Evolutionary conservation across 2,113 vertebrate species (phyloP).

Genomic region (Tetrao urogallus): DNA sequence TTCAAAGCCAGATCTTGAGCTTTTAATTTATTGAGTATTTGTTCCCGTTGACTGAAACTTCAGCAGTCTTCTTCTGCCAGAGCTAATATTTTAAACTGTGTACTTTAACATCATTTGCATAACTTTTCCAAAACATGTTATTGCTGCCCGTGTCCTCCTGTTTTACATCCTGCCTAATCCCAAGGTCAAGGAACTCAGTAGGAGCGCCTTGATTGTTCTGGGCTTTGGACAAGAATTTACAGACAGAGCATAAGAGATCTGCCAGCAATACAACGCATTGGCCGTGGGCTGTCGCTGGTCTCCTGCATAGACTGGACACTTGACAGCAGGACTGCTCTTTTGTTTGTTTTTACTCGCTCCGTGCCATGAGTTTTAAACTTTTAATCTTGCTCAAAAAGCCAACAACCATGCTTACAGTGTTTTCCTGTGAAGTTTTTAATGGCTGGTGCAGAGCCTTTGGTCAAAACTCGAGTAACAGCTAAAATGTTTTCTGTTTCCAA

Average conservation of each 20-base stretch:
- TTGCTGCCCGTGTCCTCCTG: accelerated
- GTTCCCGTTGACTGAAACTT: not conserved
- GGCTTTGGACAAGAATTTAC: slow-evolving; percentile 5
- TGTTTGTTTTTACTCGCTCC: slow-evolving; percentile 27
- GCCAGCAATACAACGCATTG: not conserved
- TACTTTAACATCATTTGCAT: slow-evolving; percentile 49
- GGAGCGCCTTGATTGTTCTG: slow-evolving; percentile 8
- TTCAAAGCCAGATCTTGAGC: slow-evolving; percentile 21
- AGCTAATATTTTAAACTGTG: slow-evolving; percentile 34
- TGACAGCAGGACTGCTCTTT: not conserved
- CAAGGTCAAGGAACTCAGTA: not conserved
- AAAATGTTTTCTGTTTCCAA: not conserved
- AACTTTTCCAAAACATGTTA: not conserved
- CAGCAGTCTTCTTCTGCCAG: slow-evolving; percentile 32
- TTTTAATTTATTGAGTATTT: slow-evolving; percentile 36
- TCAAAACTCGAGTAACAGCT: not conserved
- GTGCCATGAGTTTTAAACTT: not conserved
- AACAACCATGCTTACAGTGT: not conserved
- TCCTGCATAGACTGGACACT: not conserved
- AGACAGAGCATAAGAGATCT: not conserved
- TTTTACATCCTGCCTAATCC: slow-evolving; percentile 8
- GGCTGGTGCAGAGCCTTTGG: not conserved
- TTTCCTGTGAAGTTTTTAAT: not conserved
- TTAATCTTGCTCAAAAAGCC: not conserved
- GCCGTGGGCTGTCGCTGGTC: not conserved